A percentile compares a stretch with the other conserved stretches of the same genome.
phyloP scores from a whole-genome alignment of 2,888 invertebrate genomes.

The Malacosoma neustria region DNA sequence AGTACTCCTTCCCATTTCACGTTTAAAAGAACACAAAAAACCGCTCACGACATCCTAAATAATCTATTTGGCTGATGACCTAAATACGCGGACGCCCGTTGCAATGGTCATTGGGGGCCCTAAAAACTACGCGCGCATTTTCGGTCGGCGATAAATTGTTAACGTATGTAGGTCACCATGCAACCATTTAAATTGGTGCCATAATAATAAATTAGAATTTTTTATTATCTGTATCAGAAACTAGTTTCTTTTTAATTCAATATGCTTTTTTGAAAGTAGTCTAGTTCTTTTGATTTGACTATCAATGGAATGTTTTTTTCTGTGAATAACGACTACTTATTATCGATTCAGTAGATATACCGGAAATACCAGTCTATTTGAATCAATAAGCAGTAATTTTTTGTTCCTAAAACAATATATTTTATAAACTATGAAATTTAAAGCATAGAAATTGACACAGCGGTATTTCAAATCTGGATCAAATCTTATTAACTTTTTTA shows the following conservation, averaged over 20 bases:
- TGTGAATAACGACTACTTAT: neutral
- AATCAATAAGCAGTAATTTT: too few relatives aligned
- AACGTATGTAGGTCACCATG: constrained; percentile 14
- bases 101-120: constrained; percentile 22
- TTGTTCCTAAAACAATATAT: too few relatives aligned
- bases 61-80: constrained; percentile 24
- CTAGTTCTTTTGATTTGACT: neutral
- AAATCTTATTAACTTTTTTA: too few relatives aligned
- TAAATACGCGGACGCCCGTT: constrained; percentile 22
- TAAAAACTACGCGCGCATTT: constrained; percentile 9
- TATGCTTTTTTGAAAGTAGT: neutral
- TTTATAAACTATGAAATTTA: too few relatives aligned
- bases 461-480: too few relatives aligned
- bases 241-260: constrained; percentile 4
- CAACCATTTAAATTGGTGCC: constrained; percentile 16
- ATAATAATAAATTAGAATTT: constrained; percentile 16
- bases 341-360: too few relatives aligned
- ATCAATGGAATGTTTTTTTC: neutral
- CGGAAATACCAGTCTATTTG: too few relatives aligned
- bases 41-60: constrained; percentile 19
- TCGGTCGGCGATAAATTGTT: constrained; percentile 11
- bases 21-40: constrained; percentile 10
- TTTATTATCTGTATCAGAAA: constrained; percentile 8
- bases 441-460: too few relatives aligned
- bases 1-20: neutral